Base-by-base conservation (phyloP, 2,797 vertebrate genomes). In the Syngnathus rostellatus region DNA sequence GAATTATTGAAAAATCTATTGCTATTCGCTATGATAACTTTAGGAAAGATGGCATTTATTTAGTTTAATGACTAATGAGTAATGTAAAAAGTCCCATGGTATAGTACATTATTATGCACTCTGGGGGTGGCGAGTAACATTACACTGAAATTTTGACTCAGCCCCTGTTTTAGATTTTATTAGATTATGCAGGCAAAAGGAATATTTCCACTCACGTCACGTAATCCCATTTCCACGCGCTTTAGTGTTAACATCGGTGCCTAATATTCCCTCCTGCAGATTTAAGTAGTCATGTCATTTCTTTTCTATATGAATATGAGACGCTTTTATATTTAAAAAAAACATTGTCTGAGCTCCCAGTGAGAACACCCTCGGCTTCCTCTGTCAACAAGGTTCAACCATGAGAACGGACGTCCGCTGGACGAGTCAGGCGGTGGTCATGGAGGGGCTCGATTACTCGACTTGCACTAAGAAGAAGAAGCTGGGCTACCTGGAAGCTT, bases 351-450 rank as follows among this genome's bases (percentile, higher is more conserved):
- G 59, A 55, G 53, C 64, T 73, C 72, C 68, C 65, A 68, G 67
- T 12, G 46, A 77, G 72, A 63, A 75, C 40, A 12, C 83, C 81
- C 71, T 86, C 76, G 65, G 43, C 43, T 83, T 85, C 68, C 80
- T 85, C 75, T 67, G 72, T 85, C 79, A 89, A 84, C 82, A 86
- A 62, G 43, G 31, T 73, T 50, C 60, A 55, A 68, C 74, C 16
- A 66, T 82, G 81, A 81, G 72, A 83, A 73, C 64, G 75, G 71
- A 83, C 12, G 40, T 86, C 81, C 63, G 72, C 76, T 55, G 64
- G 72, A 68, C 51, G 19, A 31, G 70, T 78, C 74, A 77, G 57
- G 54, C 62, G 11, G 12, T 77, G 77, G 82, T 78, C 70, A 72
- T 23, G 63, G 75, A 66, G 65, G 45, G 66, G 72, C 63, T 80